Evolutionary conservation across 2,888 invertebrate species (phyloP).

Genomic region (Nemotelus pantherinus): DNA sequence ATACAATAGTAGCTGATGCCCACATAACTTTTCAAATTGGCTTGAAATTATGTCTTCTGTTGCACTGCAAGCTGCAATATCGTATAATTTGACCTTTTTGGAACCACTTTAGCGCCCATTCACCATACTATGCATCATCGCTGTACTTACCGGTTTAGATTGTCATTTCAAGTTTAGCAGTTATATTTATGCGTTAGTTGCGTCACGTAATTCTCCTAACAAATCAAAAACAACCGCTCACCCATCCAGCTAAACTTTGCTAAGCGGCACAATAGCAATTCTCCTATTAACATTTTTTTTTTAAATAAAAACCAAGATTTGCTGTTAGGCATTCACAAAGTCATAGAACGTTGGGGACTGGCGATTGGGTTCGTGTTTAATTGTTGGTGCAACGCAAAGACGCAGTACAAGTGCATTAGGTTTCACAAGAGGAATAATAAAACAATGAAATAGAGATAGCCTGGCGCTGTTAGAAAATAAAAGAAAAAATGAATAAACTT

Average conservation of each 20-base stretch:
- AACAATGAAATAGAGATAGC: not conserved
- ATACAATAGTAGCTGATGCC: no score
- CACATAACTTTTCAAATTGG: no score
- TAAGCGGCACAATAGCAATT: constrained; percentile 31
- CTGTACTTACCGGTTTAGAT: constrained; percentile 7
- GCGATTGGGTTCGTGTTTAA: not conserved
- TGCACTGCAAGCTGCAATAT: no score
- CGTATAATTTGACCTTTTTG: not conserved
- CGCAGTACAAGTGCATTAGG: constrained; percentile 1
- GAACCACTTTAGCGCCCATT: not conserved
- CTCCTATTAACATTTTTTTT: constrained; percentile 33
- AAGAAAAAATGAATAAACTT: constrained; percentile 40
- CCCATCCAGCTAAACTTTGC: not conserved
- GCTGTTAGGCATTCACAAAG: not conserved
- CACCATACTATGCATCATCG: not conserved
- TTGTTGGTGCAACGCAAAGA: not conserved
- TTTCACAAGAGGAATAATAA: constrained; percentile 12
- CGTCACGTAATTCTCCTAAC: constrained; percentile 2
- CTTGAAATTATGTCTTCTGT: no score
- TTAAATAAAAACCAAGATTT: not conserved
- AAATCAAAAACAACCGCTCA: not conserved
- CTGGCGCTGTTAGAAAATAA: not conserved
- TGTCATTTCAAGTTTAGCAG: constrained; percentile 36
- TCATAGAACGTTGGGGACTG: not conserved
- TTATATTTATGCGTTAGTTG: not conserved